These are phyloP conservation scores for Nemurella pictetii DNA, from an alignment of 2,888 invertebrate genomes.

Conservation along the genomic window DNA sequence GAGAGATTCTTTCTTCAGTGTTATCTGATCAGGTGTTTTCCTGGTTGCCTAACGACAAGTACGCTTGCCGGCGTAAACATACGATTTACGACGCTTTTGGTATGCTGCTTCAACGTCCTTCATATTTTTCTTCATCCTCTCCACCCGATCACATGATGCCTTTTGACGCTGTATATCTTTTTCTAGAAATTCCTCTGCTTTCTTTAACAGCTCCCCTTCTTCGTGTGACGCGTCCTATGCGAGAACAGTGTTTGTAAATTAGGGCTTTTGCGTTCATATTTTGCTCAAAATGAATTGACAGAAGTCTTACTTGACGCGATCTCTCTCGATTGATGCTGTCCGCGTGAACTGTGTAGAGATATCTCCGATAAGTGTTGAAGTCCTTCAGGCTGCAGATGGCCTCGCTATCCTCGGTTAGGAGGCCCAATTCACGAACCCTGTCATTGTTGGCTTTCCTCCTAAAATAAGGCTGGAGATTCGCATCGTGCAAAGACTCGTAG, in stretches of 20 bases:
- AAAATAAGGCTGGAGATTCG: constrained; percentile 60
- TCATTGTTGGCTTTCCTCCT: constrained; percentile 52
- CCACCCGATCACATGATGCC: neutral
- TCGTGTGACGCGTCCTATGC: neutral
- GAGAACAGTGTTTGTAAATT: neutral
- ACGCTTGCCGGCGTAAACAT: too few relatives aligned
- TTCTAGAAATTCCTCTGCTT: neutral
- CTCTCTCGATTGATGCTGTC: constrained; percentile 55
- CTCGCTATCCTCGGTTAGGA: constrained; percentile 61
- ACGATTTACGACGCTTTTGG: neutral
- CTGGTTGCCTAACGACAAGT: too few relatives aligned
- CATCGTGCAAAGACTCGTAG: constrained; percentile 63
- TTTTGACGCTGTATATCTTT: neutral
- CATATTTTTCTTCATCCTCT: neutral
- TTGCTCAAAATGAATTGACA: neutral
- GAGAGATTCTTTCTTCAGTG: neutral
- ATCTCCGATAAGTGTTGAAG: constrained; percentile 66
- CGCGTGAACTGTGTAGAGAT: constrained; percentile 60
- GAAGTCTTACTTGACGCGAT: neutral
- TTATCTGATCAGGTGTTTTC: too few relatives aligned
- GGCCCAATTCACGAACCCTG: constrained; percentile 58
- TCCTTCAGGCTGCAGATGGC: constrained; percentile 66
- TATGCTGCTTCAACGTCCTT: neutral
- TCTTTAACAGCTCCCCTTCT: neutral
- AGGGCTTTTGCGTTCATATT: neutral